phyloP scores from a whole-genome alignment of 1,140 invertebrate genomes.

The Leguminivora glycinivorella region DNA sequence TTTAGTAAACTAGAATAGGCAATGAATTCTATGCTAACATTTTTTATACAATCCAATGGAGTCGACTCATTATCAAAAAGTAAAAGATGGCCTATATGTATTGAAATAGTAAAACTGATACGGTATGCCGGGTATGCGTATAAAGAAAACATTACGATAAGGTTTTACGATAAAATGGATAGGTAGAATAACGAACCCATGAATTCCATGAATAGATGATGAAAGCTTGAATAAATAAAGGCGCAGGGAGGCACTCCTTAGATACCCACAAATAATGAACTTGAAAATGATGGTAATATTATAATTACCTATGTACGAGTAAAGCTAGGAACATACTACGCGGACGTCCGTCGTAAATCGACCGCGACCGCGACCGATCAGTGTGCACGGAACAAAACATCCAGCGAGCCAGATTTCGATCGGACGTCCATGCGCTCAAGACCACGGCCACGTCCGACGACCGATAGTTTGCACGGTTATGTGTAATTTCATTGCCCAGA shows the following conservation, averaged over 20 bases:
- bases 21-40: not conserved
- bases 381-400: no score
- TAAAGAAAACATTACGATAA: not conserved
- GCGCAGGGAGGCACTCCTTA: not conserved
- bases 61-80: not conserved
- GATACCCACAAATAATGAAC: not conserved
- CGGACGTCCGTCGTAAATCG: no score
- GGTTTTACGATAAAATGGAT: not conserved
- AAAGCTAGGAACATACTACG: no score
- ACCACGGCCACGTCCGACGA: no score
- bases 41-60: not conserved
- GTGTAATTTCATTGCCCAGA: no score
- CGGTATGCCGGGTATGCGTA: not conserved
- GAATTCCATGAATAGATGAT: not conserved
- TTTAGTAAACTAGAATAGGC: not conserved
- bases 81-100: not conserved
- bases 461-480: no score
- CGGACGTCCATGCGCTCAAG: no score
- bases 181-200: not conserved
- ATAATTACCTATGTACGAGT: no score
- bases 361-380: no score
- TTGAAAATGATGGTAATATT: no score
- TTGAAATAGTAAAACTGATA: not conserved
- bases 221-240: slow-evolving; percentile 3
- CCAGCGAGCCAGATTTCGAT: no score